Percentiles rank a stretch among this genome's conserved stretches.
phyloP scores from a whole-genome alignment of 2,888 invertebrate genomes.

The Tetramorium bicarinatum region DNA sequence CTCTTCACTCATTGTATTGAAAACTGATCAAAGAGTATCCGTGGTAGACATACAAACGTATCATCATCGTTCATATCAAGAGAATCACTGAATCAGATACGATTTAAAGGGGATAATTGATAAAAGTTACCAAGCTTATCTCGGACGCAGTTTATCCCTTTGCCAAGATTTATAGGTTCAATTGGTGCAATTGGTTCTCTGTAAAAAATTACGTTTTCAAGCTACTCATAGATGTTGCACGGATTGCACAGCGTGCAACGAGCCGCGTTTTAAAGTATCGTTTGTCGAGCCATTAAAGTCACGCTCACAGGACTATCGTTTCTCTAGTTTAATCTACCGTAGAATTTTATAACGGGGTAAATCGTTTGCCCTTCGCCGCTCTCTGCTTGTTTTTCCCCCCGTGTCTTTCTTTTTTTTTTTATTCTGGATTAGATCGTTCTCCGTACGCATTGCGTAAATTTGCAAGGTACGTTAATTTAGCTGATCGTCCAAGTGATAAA shows the following conservation, averaged over 20 bases:
- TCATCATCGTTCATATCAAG: constrained; percentile 17
- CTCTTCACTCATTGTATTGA: neutral
- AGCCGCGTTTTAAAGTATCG: constrained; percentile 71
- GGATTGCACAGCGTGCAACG: constrained; percentile 64
- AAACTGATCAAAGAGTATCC: constrained; percentile 18
- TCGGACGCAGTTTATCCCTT: constrained; percentile 38
- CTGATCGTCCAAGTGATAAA: constrained; percentile 64
- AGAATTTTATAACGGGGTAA: constrained; percentile 68
- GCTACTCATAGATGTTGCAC: constrained; percentile 49
- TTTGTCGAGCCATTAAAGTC: constrained; percentile 74
- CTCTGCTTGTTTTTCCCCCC: neutral
- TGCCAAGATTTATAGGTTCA: constrained; percentile 40
- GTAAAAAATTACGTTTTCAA: constrained; percentile 36
- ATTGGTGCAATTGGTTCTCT: constrained; percentile 38
- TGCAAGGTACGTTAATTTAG: constrained; percentile 60
- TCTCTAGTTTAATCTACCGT: constrained; percentile 74
- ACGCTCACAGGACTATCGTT: constrained; percentile 63
- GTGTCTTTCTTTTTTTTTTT: neutral
- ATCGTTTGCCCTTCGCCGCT: constrained; percentile 4
- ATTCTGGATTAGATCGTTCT: constrained; percentile 32
- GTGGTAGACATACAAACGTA: constrained; percentile 3
- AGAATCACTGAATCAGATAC: constrained; percentile 1
- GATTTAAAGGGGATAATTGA: neutral
- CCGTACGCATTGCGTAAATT: constrained; percentile 53
- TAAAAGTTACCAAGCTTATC: constrained; percentile 40